Evolutionary conservation across 2,113 vertebrate species (phyloP), one percentile per base, ranked within the genome.

Genomic region (pig (Sus scrofa)): DNA sequence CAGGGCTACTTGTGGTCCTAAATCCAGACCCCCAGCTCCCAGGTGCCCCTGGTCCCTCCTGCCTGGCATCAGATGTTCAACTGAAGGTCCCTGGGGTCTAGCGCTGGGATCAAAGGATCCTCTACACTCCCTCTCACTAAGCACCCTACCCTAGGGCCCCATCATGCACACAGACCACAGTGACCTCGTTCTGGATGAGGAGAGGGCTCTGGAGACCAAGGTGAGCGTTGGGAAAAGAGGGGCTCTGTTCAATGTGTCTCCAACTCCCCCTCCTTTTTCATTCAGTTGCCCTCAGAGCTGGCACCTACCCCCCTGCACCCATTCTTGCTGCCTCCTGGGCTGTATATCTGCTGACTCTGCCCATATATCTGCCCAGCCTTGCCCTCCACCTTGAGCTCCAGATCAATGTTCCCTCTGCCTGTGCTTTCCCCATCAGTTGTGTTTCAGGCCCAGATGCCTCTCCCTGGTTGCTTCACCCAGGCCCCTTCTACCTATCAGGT

Each of bases 111-210:
- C 20, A 32, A 50, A 73, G 22, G 37, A 3, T 3, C 70, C 79
- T 86, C 50, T 78, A 52, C 11, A 50, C 26, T 56, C 30, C 68
- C 14, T 95, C 54, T 87, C 60, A 95, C 39, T 60, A 1, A 92
- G 24, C 32, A 19, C 27, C 39, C 44, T 74, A 10, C 56, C 16
- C 81, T 70, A 97, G 97, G 95, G 97, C n/a, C 73, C 97, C 70
- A 62, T 67, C 0, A 13, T 94, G 24, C 99, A 99, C 87, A 99
- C 98, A 0, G 98, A 99, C 97, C 99, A 99, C 98, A 99, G 98
- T 58, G 99, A 99, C 98, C 98, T 99, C 65, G 98, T 99, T 87
- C 99, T 99, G 90, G 99, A 99, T 91, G 99, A 99, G 79, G 99
- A 99, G 37, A 98, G 62, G 95, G 92, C 98, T 98, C 99, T 99